phyloP scores from a whole-genome alignment of 1,140 invertebrate species.

The Brachionus paranguensis region DNA sequence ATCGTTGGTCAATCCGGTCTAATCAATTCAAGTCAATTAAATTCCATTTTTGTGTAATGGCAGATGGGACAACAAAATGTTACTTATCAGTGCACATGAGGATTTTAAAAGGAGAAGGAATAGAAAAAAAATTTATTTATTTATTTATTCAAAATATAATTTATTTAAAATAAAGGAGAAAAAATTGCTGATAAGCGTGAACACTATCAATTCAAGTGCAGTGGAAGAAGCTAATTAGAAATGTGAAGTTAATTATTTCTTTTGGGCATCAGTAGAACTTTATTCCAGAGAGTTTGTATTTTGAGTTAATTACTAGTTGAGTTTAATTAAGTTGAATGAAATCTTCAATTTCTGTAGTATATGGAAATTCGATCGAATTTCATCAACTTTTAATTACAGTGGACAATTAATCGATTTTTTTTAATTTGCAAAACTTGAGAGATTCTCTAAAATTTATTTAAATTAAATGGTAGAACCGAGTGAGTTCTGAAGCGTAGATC shows the following conservation, averaged over 20 bases:
- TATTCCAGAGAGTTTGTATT: not conserved
- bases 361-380: slow-evolving; percentile 29
- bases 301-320: slow-evolving; percentile 34
- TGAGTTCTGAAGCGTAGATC: slow-evolving; percentile 38
- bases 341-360: not conserved
- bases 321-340: not conserved
- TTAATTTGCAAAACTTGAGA: not conserved
- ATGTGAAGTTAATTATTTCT: slow-evolving; percentile 32
- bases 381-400: slow-evolving; percentile 33
- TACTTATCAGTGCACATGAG: slow-evolving; percentile 28
- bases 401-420: slow-evolving; percentile 27
- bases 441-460: slow-evolving; percentile 30
- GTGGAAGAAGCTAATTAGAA: not conserved
- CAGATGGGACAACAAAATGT: slow-evolving; percentile 25
- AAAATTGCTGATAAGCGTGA: not conserved
- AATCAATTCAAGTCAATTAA: slow-evolving; percentile 22
- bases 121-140: too few species aligned
- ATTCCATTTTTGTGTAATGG: not conserved
- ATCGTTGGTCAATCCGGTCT: not conserved
- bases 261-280: slow-evolving; percentile 8
- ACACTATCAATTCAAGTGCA: slow-evolving; percentile 13
- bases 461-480: slow-evolving; percentile 18
- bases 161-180: too few species aligned
- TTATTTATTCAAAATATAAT: too few species aligned
- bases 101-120: not conserved